These are phyloP conservation scores for Hyalella azteca DNA, from an alignment of 2,888 invertebrate species.

Conservation along the genomic window DNA sequence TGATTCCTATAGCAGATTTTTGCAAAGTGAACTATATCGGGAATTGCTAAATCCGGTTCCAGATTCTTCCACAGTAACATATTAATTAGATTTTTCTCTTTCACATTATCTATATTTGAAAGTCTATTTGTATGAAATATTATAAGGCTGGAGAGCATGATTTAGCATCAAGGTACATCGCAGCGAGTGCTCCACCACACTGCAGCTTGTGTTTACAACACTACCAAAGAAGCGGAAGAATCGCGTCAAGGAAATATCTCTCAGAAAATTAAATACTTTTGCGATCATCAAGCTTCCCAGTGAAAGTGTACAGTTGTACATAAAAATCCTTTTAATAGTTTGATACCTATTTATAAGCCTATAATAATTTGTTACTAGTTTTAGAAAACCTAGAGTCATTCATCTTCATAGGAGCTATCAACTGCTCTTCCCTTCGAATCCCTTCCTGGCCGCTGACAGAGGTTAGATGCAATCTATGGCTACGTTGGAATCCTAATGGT, in stretches of 20 bases:
- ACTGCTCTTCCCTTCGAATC: no score
- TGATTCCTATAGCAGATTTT: constrained; percentile 68
- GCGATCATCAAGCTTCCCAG: neutral
- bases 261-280: neutral
- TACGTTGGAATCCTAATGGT: no score
- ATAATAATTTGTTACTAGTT: no score
- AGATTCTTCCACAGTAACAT: constrained; percentile 35
- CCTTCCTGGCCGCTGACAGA: no score
- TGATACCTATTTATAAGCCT: neutral
- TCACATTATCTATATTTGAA: neutral
- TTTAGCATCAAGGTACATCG: neutral
- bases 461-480: no score
- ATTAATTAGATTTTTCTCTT: neutral
- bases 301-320: neutral
- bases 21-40: constrained; percentile 66
- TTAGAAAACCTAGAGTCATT: no score
- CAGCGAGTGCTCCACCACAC: neutral
- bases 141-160: neutral
- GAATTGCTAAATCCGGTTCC: constrained; percentile 62
- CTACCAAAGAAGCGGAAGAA: neutral
- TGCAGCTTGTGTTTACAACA: neutral
- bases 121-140: neutral
- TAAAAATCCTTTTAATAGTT: neutral
- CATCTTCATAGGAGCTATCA: no score
- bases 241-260: neutral